Percentiles rank a stretch among this genome's conserved stretches.
These are phyloP conservation scores for Chunga burmeisteri DNA, from an alignment of 2,113 vertebrate species.

Conservation along the genomic window DNA sequence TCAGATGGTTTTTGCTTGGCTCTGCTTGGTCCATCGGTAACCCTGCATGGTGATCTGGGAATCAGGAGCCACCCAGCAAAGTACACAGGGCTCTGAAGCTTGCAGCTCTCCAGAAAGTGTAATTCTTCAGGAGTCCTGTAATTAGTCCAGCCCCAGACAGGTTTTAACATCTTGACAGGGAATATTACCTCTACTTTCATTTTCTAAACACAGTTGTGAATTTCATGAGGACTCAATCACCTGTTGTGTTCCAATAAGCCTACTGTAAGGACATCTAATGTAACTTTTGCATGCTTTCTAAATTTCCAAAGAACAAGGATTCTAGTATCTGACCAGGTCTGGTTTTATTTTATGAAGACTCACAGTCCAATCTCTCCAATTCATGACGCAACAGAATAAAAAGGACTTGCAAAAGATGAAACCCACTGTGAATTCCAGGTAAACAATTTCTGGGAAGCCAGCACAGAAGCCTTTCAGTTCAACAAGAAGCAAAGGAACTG, in stretches of 20 bases:
- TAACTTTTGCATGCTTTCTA: neutral
- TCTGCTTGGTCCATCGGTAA: accelerated
- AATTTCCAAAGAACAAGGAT: neutral
- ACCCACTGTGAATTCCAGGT: neutral
- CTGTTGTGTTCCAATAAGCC: neutral
- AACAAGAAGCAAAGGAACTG: neutral
- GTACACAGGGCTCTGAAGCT: accelerated
- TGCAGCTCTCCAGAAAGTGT: neutral
- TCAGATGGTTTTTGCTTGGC: neutral
- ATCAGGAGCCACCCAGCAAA: neutral
- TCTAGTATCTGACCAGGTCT: accelerated
- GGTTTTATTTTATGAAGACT: neutral
- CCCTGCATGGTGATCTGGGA: neutral
- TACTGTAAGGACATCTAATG: neutral
- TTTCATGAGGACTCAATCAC: neutral
- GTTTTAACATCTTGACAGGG: neutral
- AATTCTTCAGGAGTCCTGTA: neutral
- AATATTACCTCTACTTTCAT: neutral
- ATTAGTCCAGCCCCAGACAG: neutral
- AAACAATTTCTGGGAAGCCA: neutral
- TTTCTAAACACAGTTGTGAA: neutral
- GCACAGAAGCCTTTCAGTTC: neutral
- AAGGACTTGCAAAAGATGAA: neutral
- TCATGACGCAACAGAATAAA: neutral
- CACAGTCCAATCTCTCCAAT: neutral